Base-by-base conservation (phyloP, 2,888 invertebrate genomes). In the Rhingia campestris region DNA sequence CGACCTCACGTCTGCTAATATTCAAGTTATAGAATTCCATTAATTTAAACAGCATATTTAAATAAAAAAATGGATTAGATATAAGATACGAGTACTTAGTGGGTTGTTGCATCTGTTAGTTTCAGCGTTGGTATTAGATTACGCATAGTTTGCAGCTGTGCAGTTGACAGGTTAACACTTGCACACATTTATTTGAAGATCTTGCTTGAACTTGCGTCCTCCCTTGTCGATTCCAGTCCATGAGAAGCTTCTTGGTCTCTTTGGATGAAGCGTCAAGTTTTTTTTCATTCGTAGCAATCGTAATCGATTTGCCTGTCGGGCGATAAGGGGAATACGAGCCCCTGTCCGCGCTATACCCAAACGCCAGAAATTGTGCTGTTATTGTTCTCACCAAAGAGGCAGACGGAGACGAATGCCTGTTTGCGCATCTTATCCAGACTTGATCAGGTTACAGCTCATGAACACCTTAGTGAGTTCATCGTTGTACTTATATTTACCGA, bases 401-500 rank as follows among this genome's bases (percentile, higher is more conserved):
- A 96, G 87, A 97, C 95, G 9, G 98, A 98, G 69, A 96, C 97
- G 92, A 99, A 99, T 2, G 98, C 96, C 90, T 96, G 95, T 93
- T 99, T 99, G 88, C 98, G 95, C 97, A 99, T 96, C 93, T 98
- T 99, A 90, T 99, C 99, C 88, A 99, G 92, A 86, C 99, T 96
- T 94, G 90, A 99, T 98, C 76, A 99, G 95, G 93, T 99, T 99
- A 92, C 98, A 98, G 91, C 97, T 98, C 99, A 99, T 99, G 93
- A 98, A 99, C 53, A 96, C 95, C 92, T 97, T 96, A 86, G 95
- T 93, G 30, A 99, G 94, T 91, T 99, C 99, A 81, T 97, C 93
- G 81, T 96, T 96, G 92, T 97, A 99, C 92, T 98, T 98, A 94
- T 99, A 99, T 93, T 99, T 98, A 66, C 97, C 96, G 86, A 94